Base-by-base conservation (phyloP, 2,888 invertebrate genomes). In the Schizotus pectinicornis region DNA sequence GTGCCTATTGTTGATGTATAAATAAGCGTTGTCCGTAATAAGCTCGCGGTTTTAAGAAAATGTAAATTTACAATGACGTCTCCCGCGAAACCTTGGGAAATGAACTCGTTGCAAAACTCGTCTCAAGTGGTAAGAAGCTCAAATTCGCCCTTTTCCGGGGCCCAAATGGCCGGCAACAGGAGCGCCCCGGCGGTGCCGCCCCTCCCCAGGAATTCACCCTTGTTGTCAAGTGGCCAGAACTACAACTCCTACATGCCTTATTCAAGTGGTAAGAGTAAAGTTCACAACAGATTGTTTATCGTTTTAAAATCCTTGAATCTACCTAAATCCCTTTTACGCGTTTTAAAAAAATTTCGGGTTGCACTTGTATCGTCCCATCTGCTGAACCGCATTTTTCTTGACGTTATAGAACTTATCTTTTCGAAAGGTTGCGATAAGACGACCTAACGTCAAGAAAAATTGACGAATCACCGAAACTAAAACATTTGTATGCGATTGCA, bases 131-230 rank as follows among this genome's bases (percentile, higher is more conserved):
- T 67, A 7, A 65, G 61, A 59, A 67, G 65, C 48, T 57, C 67
- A 42, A 71, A 56, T 55, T 53, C 64, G 30, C 61, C 64, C 48
- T 52, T 67, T 8, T 57, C 65, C 13, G 63, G 64, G 33, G 61
- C 67, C 36, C 60, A 62, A 54, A 46, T 54, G 41, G 49, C 57
- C 14, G 47, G 61, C 30, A 56, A 67, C 7, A 71, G 77, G 62
- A 68, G 65, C 52, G 70, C 70, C 9, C 80, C 79, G 6, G 67
- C 72, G 35, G 63, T 79, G 46, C 79, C 80, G n/a, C 80, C 80
- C 2, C 70, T 78, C 58, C 80, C 80, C 6, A 59, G 67, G 36
- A 67, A 61, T 57, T 64, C 68, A 45, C 52, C 64, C 41, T 31
- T 65, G 50, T 48, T 63, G 50, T 37, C 63, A 56, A 30, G 38